Conservation (phyloP, 2,888 invertebrate genomes). For the Siphlonurus alternatus region DNA sequence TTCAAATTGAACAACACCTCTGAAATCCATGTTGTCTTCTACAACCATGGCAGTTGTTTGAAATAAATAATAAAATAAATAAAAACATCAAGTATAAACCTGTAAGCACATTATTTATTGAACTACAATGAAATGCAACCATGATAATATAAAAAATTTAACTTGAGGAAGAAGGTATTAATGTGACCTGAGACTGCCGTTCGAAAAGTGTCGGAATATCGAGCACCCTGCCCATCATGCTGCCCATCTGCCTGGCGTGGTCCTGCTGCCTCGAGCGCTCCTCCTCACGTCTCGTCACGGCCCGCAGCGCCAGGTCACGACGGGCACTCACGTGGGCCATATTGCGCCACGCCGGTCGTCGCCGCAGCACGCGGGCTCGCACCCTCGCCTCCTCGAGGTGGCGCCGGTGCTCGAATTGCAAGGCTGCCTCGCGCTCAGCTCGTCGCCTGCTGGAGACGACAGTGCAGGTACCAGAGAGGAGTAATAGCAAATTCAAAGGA, state of each 20-base stretch:
- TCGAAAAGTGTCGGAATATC: slow-evolving; percentile 54
- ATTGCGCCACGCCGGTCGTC: slow-evolving; percentile 52
- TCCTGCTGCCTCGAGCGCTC: slow-evolving; percentile 48
- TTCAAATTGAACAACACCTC: too few species aligned
- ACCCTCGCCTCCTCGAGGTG: slow-evolving; percentile 38
- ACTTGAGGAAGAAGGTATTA: neutral
- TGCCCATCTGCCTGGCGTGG: slow-evolving; percentile 50
- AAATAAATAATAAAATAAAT: too few species aligned
- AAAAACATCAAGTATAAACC: too few species aligned
- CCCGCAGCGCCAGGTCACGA: slow-evolving; percentile 42
- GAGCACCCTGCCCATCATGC: slow-evolving; percentile 51
- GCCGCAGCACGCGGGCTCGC: slow-evolving; percentile 39
- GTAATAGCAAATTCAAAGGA: too few species aligned
- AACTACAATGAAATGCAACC: neutral
- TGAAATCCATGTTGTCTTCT: too few species aligned
- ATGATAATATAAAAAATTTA: neutral
- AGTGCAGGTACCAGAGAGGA: neutral
- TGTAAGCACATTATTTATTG: too few species aligned
- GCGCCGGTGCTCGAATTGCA: slow-evolving; percentile 39
- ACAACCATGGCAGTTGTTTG: too few species aligned
- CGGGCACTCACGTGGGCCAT: slow-evolving; percentile 42
- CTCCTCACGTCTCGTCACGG: slow-evolving; percentile 47
- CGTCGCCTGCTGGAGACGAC: slow-evolving; percentile 25
- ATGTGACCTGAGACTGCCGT: slow-evolving; percentile 41
- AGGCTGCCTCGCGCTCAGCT: slow-evolving; percentile 43